Evolutionary conservation across 2,113 vertebrate genomes (phyloP).

Genomic region (Boleophthalmus pectinirostris): DNA sequence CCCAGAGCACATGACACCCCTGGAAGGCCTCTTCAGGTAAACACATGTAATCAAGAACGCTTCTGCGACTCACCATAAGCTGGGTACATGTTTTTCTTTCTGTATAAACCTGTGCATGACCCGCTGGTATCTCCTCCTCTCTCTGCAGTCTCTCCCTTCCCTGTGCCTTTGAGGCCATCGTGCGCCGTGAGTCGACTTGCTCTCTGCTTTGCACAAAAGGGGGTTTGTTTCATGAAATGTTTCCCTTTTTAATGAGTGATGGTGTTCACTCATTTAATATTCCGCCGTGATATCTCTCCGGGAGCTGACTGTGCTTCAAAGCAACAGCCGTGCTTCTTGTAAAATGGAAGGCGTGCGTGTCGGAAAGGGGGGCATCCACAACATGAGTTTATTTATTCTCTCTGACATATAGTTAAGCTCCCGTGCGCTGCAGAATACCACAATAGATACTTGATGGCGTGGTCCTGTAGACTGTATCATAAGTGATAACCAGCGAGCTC

Average conservation of each 20-base stretch:
- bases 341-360: slow-evolving; percentile 48
- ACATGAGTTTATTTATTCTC: slow-evolving; percentile 71
- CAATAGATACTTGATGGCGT: slow-evolving; percentile 66
- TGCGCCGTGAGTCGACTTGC: slow-evolving; percentile 35
- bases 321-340: slow-evolving; percentile 63
- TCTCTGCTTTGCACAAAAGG: slow-evolving; percentile 63
- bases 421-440: slow-evolving; percentile 44
- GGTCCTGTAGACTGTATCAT: slow-evolving; percentile 54
- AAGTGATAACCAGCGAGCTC: slow-evolving; percentile 59
- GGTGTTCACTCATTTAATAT: slow-evolving; percentile 73
- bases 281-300: slow-evolving; percentile 63
- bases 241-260: slow-evolving; percentile 76
- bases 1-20: slow-evolving; percentile 22
- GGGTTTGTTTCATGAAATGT: slow-evolving; percentile 67
- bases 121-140: neutral
- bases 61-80: neutral
- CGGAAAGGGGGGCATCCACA: neutral
- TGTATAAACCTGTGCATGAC: slow-evolving; percentile 8
- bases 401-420: slow-evolving; percentile 64
- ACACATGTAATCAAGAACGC: neutral
- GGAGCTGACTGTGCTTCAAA: slow-evolving; percentile 67
- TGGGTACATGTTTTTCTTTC: slow-evolving; percentile 22
- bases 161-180: slow-evolving; percentile 40
- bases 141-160: slow-evolving; percentile 12
- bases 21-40: slow-evolving; percentile 4